phyloP scores from a whole-genome alignment of 1,140 invertebrate genomes.

The Aphelenchoides fujianensis region DNA sequence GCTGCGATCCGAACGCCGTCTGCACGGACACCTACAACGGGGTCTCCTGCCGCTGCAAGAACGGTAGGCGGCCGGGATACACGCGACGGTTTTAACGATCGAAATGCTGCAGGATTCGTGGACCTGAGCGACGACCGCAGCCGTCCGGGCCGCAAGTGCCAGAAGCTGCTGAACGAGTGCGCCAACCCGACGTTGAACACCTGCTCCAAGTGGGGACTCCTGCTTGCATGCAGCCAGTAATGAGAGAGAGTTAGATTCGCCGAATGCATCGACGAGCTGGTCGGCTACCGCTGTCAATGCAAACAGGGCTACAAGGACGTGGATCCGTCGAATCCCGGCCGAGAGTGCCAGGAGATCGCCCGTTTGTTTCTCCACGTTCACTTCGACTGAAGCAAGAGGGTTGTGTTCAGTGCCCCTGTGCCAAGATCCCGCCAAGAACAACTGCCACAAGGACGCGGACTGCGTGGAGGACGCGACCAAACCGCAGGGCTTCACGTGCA shows the following conservation, averaged over 20 bases:
- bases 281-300: slow-evolving; percentile 43
- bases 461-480: slow-evolving; percentile 3
- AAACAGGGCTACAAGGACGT: slow-evolving; percentile 42
- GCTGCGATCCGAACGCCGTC: slow-evolving; percentile 12
- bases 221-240: background rate
- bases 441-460: slow-evolving; percentile 6
- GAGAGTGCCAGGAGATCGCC: slow-evolving; percentile 23
- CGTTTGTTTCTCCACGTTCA: too few species aligned
- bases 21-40: slow-evolving; percentile 17
- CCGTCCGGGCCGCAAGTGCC: slow-evolving; percentile 50
- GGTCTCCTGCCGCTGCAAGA: slow-evolving; percentile 11
- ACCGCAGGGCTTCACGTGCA: slow-evolving; percentile 19
- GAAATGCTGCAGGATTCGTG: slow-evolving; percentile 11
- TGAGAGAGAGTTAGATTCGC: slow-evolving; percentile 41
- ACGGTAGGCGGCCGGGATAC: background rate
- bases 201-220: slow-evolving; percentile 29
- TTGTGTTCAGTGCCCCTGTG: slow-evolving; percentile 1
- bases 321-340: slow-evolving; percentile 39
- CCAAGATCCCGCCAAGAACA: slow-evolving; percentile 28
- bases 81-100: background rate
- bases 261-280: slow-evolving; percentile 55
- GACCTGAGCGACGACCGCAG: background rate
- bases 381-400: background rate
- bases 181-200: slow-evolving; percentile 58
- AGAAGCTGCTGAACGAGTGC: slow-evolving; percentile 56